These are phyloP conservation scores for Sciurus carolinensis DNA, from an alignment of 2,797 vertebrate species.

Conservation along the genomic window DNA sequence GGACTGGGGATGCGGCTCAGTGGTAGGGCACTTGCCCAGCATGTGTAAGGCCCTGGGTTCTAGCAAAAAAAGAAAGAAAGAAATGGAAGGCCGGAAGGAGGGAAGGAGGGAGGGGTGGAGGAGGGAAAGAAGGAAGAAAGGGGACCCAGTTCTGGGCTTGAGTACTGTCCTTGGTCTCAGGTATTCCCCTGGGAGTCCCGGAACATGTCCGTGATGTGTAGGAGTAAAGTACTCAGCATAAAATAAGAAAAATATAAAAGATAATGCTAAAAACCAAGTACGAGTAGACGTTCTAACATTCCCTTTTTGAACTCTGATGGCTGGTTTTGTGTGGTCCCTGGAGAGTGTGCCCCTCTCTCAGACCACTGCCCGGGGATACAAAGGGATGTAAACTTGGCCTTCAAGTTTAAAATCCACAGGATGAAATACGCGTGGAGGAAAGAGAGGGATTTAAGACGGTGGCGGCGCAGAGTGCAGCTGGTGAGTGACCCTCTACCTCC, in stretches of 20 bases:
- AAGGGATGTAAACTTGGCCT: neutral
- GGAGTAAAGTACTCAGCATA: neutral
- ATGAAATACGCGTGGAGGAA: neutral
- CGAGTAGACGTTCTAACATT: too few relatives aligned
- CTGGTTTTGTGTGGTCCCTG: neutral
- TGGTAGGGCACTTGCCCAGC: too few relatives aligned
- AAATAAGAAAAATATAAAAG: neutral
- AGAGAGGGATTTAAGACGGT: accelerated
- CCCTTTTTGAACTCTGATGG: neutral
- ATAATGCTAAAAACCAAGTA: neutral
- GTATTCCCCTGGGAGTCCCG: too few relatives aligned
- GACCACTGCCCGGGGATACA: neutral
- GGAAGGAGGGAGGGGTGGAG: too few relatives aligned
- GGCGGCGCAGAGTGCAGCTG: neutral
- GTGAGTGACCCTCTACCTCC: neutral
- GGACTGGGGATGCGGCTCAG: too few relatives aligned
- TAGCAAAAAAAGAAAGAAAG: too few relatives aligned
- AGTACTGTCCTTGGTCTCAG: too few relatives aligned
- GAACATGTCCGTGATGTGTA: neutral
- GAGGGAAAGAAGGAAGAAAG: neutral
- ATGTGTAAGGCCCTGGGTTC: too few relatives aligned
- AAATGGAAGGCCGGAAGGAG: neutral
- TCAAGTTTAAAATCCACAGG: neutral
- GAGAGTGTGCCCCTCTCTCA: neutral
- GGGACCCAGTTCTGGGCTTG: neutral